Evolutionary conservation across 2,888 invertebrate genomes (phyloP).

Genomic region (Brenthis hecate): DNA sequence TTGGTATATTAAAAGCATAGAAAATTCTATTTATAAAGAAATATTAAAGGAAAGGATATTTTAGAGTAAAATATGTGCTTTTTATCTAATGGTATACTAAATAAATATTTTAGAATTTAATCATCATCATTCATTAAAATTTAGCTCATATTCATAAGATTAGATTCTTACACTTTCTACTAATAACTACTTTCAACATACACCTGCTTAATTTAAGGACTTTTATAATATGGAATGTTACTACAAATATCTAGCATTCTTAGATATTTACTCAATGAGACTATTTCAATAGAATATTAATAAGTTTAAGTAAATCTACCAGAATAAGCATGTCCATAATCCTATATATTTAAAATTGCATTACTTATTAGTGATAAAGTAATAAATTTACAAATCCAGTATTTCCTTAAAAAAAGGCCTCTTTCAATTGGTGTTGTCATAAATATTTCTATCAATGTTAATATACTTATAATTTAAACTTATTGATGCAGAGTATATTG

Average conservation of each 20-base stretch:
- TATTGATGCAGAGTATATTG: constrained; percentile 4
- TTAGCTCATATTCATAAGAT: constrained; percentile 81
- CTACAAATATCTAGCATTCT: constrained; percentile 23
- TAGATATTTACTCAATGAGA: constrained; percentile 16
- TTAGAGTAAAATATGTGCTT: constrained; percentile 7
- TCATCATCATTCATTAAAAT: constrained; percentile 41
- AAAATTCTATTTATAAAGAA: neutral
- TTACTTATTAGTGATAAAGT: constrained; percentile 32
- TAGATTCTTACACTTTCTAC: constrained; percentile 59
- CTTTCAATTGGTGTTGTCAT: constrained; percentile 63
- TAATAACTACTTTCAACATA: constrained; percentile 46
- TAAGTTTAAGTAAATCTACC: constrained; percentile 26
- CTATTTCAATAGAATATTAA: constrained; percentile 8
- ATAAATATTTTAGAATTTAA: constrained; percentile 37
- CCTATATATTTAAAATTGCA: constrained; percentile 28
- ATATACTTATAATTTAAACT: constrained; percentile 24
- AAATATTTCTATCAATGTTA: constrained; percentile 31
- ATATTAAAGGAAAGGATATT: neutral
- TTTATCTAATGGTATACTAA: constrained; percentile 30
- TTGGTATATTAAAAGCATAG: neutral
- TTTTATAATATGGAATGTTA: constrained; percentile 21
- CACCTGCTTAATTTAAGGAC: constrained; percentile 21
- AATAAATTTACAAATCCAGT: constrained; percentile 44
- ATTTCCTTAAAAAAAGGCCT: constrained; percentile 65
- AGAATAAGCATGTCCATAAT: constrained; percentile 27